Percentiles rank a stretch among this genome's conserved stretches.
Evolutionary conservation across 1,140 invertebrate genomes (phyloP).

Genomic region (Pachypeltis micranthus): DNA sequence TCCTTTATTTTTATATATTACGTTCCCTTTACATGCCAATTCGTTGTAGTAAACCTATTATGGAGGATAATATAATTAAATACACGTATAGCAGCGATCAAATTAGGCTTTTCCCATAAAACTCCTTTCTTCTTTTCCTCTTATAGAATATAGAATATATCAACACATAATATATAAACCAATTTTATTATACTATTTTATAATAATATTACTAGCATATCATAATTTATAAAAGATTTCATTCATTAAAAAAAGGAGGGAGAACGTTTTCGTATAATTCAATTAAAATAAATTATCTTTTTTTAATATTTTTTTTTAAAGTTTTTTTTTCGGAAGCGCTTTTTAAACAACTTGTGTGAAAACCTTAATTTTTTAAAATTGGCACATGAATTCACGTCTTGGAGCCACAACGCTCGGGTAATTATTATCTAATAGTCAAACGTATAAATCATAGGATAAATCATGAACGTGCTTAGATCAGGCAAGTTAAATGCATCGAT

Average conservation of each 20-base stretch:
- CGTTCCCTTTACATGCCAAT: slow-evolving; percentile 9
- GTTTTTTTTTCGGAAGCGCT: slow-evolving; percentile 17
- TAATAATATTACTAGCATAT: slow-evolving; percentile 13
- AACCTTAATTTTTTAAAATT: slow-evolving; percentile 12
- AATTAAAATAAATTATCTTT: neutral
- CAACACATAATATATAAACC: slow-evolving; percentile 20
- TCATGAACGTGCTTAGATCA: no score
- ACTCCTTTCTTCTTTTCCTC: no score
- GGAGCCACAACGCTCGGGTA: neutral
- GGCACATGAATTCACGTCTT: slow-evolving; percentile 19
- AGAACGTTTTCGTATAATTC: slow-evolving; percentile 10
- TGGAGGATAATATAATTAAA: slow-evolving; percentile 11
- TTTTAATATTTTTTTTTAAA: slow-evolving; percentile 9
- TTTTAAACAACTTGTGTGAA: slow-evolving; percentile 12
- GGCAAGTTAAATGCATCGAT: no score
- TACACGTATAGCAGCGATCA: slow-evolving; percentile 21
- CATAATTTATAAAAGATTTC: neutral
- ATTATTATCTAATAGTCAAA: slow-evolving; percentile 4
- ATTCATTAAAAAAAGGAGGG: slow-evolving; percentile 19
- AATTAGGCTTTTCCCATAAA: slow-evolving; percentile 17
- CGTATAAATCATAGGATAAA: no score
- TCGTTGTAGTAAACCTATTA: slow-evolving; percentile 21
- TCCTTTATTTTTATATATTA: neutral
- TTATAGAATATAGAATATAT: slow-evolving; percentile 19
- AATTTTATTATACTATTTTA: slow-evolving; percentile 16